phyloP scores from a whole-genome alignment of 2,888 invertebrate genomes.

The Lacanobia wlatinum region DNA sequence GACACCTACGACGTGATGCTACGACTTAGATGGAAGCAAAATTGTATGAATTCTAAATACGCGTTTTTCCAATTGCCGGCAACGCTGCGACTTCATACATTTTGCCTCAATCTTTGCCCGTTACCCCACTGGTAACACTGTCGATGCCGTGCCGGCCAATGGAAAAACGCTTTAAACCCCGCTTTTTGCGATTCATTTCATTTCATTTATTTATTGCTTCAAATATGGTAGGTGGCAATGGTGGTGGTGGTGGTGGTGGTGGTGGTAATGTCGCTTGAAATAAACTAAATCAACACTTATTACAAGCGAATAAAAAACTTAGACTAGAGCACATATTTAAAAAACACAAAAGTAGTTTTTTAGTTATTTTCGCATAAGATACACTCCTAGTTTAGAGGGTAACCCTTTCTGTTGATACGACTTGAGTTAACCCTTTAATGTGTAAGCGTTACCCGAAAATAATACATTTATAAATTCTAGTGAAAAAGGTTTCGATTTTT shows the following conservation, averaged over 20 bases:
- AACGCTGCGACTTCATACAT: slow-evolving; percentile 27
- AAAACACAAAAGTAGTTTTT: neutral
- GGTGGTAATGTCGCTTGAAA: neutral
- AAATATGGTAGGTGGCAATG: no score
- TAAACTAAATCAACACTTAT: neutral
- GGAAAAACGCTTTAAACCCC: slow-evolving; percentile 29
- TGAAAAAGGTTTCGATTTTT: no score
- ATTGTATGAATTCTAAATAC: slow-evolving; percentile 40
- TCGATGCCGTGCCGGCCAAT: slow-evolving; percentile 14
- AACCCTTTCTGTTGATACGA: neutral
- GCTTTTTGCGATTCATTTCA: neutral
- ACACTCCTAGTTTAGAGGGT: no score
- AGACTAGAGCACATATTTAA: neutral
- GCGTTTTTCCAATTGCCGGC: slow-evolving; percentile 43
- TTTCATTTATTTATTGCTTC: no score
- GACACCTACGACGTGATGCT: no score
- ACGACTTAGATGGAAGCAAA: slow-evolving; percentile 37
- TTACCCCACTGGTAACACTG: neutral
- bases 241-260: no score
- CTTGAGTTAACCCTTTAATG: neutral
- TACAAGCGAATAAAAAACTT: neutral
- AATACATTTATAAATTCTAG: no score
- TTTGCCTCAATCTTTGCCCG: slow-evolving; percentile 31
- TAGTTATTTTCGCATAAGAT: no score
- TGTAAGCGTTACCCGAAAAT: no score